Conservation (phyloP, 2,888 invertebrate genomes). For the Tinea trinotella region DNA sequence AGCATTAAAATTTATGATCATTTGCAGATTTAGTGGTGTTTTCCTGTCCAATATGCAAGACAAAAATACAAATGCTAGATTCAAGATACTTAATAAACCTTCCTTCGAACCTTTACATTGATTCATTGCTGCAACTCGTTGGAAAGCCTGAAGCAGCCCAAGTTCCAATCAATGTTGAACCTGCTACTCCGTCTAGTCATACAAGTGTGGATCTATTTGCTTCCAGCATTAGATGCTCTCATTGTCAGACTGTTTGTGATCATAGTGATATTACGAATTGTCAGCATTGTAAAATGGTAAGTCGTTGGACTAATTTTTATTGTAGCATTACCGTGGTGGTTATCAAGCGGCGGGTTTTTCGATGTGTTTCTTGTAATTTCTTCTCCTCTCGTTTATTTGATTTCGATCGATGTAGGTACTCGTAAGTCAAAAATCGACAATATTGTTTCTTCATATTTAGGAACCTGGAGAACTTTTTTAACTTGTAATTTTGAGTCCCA, state of each 20-base stretch:
- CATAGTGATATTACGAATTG: conserved; percentile 48
- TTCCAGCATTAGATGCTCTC: conserved; percentile 41
- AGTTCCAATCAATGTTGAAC: background rate
- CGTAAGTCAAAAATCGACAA: too few relatives aligned
- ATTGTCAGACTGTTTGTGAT: conserved; percentile 52
- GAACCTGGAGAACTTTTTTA: too few relatives aligned
- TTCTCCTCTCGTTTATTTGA: too few relatives aligned
- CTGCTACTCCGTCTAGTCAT: conserved; percentile 11
- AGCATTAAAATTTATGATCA: too few relatives aligned
- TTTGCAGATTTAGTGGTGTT: conserved; percentile 42
- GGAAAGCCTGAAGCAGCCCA: conserved; percentile 30
- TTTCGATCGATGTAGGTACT: too few relatives aligned
- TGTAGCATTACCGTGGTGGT: too few relatives aligned
- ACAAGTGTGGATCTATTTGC: conserved; percentile 46
- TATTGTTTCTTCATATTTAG: too few relatives aligned
- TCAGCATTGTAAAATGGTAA: conserved; percentile 75
- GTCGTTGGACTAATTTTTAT: too few relatives aligned
- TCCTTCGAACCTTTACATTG: conserved; percentile 79
- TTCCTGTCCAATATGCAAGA: conserved; percentile 75
- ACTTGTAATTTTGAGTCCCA: too few relatives aligned
- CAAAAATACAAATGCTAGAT: conserved; percentile 55
- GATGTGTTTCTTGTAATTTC: too few relatives aligned
- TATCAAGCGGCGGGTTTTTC: too few relatives aligned
- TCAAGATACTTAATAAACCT: conserved; percentile 65
- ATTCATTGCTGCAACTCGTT: conserved; percentile 70